These are phyloP conservation scores for Rhodeus uyekii DNA, from an alignment of 2,797 vertebrate genomes.

Conservation along the genomic window DNA sequence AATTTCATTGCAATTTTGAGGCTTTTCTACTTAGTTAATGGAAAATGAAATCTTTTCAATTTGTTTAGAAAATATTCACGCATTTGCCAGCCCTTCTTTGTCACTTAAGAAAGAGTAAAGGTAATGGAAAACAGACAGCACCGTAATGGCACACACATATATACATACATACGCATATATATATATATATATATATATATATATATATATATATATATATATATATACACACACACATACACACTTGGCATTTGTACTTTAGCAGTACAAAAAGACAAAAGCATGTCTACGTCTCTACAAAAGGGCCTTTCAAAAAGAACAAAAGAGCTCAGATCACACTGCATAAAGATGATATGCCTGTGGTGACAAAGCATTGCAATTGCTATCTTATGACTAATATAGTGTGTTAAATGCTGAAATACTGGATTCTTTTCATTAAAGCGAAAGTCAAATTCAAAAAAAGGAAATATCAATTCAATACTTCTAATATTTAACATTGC, in stretches of 20 bases:
- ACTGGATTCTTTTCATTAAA: constrained; percentile 8
- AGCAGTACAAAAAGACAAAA: constrained; percentile 62
- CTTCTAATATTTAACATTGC: background rate
- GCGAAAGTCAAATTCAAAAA: background rate
- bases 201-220: too few relatives aligned
- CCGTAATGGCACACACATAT: constrained; percentile 8
- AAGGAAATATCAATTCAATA: background rate
- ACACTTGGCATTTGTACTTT: constrained; percentile 5
- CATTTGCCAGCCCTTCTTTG: constrained; percentile 49
- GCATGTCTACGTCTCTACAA: constrained; percentile 64
- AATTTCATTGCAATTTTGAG: background rate
- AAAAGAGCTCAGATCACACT: constrained; percentile 64
- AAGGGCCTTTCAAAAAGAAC: constrained; percentile 66
- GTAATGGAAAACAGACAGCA: constrained; percentile 29
- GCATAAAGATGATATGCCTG: constrained; percentile 66
- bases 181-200: too few relatives aligned
- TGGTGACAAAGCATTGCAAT: constrained; percentile 67
- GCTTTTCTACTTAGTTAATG: constrained; percentile 7
- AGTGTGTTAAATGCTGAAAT: constrained; percentile 48
- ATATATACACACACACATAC: too few relatives aligned
- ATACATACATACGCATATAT: too few relatives aligned
- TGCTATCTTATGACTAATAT: constrained; percentile 68
- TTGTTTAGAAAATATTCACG: constrained; percentile 35
- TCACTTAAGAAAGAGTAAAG: constrained; percentile 60
- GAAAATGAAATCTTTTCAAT: constrained; percentile 4